Evolutionary conservation across 2,113 vertebrate species (phyloP), one percentile per base, ranked within the genome.

Genomic region (Rallus limicola): DNA sequence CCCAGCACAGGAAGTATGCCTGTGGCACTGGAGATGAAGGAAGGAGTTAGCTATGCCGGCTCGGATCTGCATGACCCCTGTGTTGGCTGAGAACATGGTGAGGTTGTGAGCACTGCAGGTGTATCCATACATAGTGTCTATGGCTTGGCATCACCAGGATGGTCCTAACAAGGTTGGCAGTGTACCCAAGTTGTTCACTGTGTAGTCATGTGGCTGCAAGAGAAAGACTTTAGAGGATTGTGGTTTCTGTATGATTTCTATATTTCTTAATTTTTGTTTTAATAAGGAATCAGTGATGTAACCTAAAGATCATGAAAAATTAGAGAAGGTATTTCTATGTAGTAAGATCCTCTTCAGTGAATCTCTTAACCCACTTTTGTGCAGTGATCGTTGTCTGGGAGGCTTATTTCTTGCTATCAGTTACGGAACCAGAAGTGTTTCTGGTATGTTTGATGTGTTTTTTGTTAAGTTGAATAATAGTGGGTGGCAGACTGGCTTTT

Each of bases 51-150:
- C 31, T 0, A 0, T 75, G 50, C 24, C 52, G 40, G 5, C 14
- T 60, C 24, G 44, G 24, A 7, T 24, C 75, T 9, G 5, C 0
- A 0, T 28, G 64, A 38, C 11, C 24, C 8, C 11, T 19, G 19
- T 53, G 36, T 38, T 44, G 50, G 52, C 40, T 34, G 65, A 34
- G 36, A 36, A 17, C 0, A 0, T 53, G 10, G 38, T 40, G 44
- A 13, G 31, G 23, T 24, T 46, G 29, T 71, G 76, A 40, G n/a
- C 21, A 10, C 82, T 62, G n/a, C 11, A n/a, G 36, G 17, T 63
- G 10, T 42, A 5, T 24, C 23, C 50, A 10, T 34, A 10, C 13
- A 21, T 3, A 11, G 6, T 70, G 25, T 21, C 20, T 46, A 8
- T 28, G 38, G 40, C 29, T 60, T 5, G 1, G 25, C 15, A 36